Base-by-base conservation (phyloP, 2,888 invertebrate genomes). In the Drosophila mulleri region DNA sequence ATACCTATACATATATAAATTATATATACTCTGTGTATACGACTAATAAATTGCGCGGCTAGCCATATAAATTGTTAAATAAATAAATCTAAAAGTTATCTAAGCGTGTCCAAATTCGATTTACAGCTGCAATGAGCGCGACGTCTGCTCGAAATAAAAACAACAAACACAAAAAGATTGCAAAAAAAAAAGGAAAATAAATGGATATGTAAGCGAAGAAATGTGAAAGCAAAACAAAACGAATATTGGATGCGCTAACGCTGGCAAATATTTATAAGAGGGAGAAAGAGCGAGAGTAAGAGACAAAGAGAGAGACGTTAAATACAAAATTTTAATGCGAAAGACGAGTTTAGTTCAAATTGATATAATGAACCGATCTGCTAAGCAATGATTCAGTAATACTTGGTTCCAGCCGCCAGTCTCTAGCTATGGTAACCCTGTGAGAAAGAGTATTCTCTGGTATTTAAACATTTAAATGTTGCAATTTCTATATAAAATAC, bases 81-180 rank as follows among this genome's bases (percentile, higher is more conserved):
- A 86, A 86, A 86, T 86, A 86, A 82, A 82, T 82, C 87, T 83
- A 61, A 82, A 86, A 82, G 84, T 75, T 83, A 86, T 80, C 87
- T 81, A 86, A 86, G 87, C 82, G 87, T 82, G 81, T 80, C 78
- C 71, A 75, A 83, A 83, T 81, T 86, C 87, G 84, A 82, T 86
- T 81, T 86, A 86, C 75, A 81, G 75, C 82, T 64, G 58, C 74
- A 79, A 75, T 78, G 64, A 62, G 65, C 61, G 74, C 64, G 74
- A 59, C 62, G 57, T 56, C 71, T 59, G 63, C 66, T 79, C 44
- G 48, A 32, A 44, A 56, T 45, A 59, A 59, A 48, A 58, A 32
- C 16, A 54, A 20, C 18, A 56, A 35, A 20, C 11, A 18, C 9
- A 37, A 20, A 26, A 39, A 29, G 5, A 39, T 29, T 32, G 35